Conservation (phyloP, 2,797 vertebrate genomes). For the Vireo griseus region DNA sequence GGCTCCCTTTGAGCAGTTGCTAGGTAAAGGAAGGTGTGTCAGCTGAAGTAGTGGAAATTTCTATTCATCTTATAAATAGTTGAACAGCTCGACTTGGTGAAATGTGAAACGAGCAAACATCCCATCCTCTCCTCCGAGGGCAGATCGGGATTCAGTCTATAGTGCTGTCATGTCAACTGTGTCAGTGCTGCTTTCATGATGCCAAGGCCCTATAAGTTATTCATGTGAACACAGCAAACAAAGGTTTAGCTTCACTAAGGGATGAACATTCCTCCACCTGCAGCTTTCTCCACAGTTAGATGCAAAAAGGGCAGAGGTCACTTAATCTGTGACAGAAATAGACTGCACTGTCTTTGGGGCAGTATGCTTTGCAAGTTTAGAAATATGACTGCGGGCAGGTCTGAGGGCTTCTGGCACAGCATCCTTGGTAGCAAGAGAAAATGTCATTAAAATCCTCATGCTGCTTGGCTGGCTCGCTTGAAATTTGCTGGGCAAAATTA, state of each 20-base stretch:
- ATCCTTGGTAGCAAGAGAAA: not conserved
- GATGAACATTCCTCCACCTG: conserved; percentile 58
- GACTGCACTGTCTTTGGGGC: not conserved
- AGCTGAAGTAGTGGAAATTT: conserved; percentile 89
- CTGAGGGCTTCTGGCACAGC: not conserved
- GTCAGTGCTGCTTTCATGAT: conserved; percentile 79
- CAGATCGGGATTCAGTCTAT: conserved; percentile 80
- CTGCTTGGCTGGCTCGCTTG: not conserved
- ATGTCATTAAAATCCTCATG: conserved; percentile 13
- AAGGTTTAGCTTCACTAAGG: conserved; percentile 64
- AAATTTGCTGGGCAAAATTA: conserved; percentile 27
- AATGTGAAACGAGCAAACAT: conserved; percentile 87
- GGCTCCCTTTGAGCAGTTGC: conserved; percentile 69
- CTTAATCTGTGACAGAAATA: conserved; percentile 59
- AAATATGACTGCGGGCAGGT: not conserved
- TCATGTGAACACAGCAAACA: conserved; percentile 76
- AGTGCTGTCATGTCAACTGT: conserved; percentile 84
- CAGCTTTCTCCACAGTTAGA: conserved; percentile 46
- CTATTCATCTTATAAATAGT: conserved; percentile 94
- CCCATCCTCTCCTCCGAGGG: conserved; percentile 86
- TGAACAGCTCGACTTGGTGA: conserved; percentile 84
- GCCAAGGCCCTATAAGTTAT: conserved; percentile 83
- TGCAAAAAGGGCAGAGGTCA: conserved; percentile 20
- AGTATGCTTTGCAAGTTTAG: conserved; percentile 2
- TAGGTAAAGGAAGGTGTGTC: conserved; percentile 77